A percentile compares a stretch with the other conserved stretches of the same genome.
Evolutionary conservation across 2,113 vertebrate genomes (phyloP).

Genomic region (Zonotrichia leucophrys): DNA sequence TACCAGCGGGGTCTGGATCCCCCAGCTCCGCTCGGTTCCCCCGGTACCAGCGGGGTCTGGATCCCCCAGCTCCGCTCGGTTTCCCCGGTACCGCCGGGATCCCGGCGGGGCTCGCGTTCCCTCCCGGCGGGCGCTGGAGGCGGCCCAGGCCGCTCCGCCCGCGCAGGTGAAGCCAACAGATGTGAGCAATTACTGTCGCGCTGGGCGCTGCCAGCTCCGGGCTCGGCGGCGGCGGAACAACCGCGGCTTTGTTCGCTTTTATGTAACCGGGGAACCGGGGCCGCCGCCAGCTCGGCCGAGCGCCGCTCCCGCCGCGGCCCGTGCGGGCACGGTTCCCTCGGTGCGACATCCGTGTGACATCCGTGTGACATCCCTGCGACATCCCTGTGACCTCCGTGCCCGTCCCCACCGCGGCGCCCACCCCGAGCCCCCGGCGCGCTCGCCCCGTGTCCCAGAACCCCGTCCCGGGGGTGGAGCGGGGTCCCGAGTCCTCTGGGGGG

Average conservation of each 20-base stretch:
- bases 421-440: fast-evolving
- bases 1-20: fast-evolving
- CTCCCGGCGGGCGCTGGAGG: background rate
- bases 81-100: background rate
- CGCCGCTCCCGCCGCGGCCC: background rate
- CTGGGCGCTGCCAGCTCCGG: background rate
- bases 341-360: fast-evolving
- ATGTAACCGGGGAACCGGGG: background rate
- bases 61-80: too few relatives aligned
- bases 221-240: constrained; percentile 17
- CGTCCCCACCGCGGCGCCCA: background rate
- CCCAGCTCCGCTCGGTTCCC: background rate
- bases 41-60: fast-evolving
- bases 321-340: background rate
- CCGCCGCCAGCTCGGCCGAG: background rate
- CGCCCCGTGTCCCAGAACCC: fast-evolving
- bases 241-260: constrained; percentile 21
- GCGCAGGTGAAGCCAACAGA: constrained; percentile 24
- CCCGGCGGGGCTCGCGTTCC: background rate
- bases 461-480: background rate
- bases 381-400: fast-evolving
- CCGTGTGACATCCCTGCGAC: fast-evolving
- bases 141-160: background rate
- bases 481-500: fast-evolving
- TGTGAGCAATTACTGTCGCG: constrained; percentile 7